Percentiles rank a stretch among this genome's conserved stretches.
phyloP scores from a whole-genome alignment of 2,797 vertebrate genomes.

The Sebastes jordani region DNA sequence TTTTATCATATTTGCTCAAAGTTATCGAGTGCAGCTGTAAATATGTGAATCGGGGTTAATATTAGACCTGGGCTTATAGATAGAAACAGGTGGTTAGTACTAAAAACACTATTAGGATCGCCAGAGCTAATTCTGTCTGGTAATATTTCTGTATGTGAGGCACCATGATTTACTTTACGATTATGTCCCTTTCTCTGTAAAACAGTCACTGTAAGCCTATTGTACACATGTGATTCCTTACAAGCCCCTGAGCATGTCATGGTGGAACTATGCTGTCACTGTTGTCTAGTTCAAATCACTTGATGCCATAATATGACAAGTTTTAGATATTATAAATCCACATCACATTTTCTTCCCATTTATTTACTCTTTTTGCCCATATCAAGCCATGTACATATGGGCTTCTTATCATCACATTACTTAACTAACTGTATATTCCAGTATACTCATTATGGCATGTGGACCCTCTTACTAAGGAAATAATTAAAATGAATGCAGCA shows the following conservation, averaged over 20 bases:
- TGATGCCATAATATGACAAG: background rate
- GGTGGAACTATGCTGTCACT: background rate
- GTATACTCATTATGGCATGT: slow-evolving; percentile 10
- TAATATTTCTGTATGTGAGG: background rate
- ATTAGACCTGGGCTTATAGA: background rate
- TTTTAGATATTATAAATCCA: background rate
- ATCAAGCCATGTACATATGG: background rate
- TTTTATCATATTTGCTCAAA: too few species aligned
- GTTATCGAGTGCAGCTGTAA: background rate
- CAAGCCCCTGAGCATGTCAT: slow-evolving; percentile 12
- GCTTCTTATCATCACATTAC: background rate
- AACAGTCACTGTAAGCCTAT: slow-evolving; percentile 1
- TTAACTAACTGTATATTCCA: background rate
- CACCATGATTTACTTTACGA: background rate
- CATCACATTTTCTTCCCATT: background rate
- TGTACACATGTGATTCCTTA: slow-evolving; percentile 18
- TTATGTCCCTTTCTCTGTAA: background rate
- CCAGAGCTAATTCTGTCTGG: background rate
- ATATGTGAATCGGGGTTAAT: background rate
- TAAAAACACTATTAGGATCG: background rate
- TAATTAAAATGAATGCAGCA: slow-evolving; percentile 78
- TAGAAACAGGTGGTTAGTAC: background rate
- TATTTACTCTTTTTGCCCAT: background rate
- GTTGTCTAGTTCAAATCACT: slow-evolving; percentile 6
- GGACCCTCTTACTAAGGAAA: background rate